phyloP scores from a whole-genome alignment of 2,113 vertebrate species.

The Oryzias javanicus region DNA sequence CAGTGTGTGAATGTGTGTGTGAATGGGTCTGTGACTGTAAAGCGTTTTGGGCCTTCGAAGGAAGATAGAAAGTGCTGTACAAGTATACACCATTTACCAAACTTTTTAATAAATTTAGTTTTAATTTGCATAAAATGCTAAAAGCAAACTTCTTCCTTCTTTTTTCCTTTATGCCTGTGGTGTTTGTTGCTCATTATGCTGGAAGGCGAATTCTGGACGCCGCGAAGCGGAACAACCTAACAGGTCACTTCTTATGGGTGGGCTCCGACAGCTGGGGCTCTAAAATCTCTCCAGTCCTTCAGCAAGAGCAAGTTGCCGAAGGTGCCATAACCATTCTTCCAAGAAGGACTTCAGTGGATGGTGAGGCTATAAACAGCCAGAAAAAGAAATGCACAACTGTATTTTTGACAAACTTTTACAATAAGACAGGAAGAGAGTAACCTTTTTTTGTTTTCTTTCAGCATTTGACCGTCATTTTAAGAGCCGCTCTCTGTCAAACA shows the following conservation, averaged over 20 bases:
- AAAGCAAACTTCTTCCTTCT: background rate
- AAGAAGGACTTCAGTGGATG: conserved; percentile 93
- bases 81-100: too few relatives aligned
- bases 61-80: too few relatives aligned
- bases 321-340: conserved; percentile 94
- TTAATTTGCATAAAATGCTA: too few relatives aligned
- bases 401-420: too few relatives aligned
- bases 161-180: background rate
- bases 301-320: conserved; percentile 76
- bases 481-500: conserved; percentile 69
- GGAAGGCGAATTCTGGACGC: conserved; percentile 88
- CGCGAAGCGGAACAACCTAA: conserved; percentile 89
- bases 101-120: too few relatives aligned
- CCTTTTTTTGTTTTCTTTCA: conserved; percentile 8
- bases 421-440: background rate
- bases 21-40: too few relatives aligned
- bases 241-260: conserved; percentile 97
- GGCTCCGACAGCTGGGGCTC: conserved; percentile 63
- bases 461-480: conserved; percentile 70
- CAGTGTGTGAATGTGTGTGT: too few relatives aligned
- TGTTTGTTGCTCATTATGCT: background rate
- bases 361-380: conserved; percentile 75
- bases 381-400: too few relatives aligned
- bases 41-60: too few relatives aligned
- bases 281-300: conserved; percentile 91